Conservation (phyloP, 2,113 vertebrate species). For the Aegotheles bennettii region DNA sequence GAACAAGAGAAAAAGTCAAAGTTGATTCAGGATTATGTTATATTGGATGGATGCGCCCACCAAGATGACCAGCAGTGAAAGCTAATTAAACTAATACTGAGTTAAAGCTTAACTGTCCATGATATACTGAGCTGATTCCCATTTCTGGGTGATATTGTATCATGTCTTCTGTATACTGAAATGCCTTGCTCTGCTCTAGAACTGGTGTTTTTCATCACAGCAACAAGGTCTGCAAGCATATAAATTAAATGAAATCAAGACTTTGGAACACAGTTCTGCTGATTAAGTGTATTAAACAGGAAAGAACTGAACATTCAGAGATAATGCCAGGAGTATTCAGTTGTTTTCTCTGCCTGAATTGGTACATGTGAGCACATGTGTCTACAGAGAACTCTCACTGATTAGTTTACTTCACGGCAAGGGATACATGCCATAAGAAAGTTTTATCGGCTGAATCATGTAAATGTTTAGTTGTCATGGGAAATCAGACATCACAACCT, state of each 20-base stretch:
- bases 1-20: neutral
- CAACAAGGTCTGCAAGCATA: neutral
- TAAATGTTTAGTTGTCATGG: neutral
- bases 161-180: neutral
- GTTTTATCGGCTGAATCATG: neutral
- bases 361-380: rapidly evolving
- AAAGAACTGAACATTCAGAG: neutral
- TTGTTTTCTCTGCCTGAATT: neutral
- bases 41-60: neutral
- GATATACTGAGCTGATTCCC: neutral
- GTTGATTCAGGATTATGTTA: neutral
- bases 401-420: neutral
- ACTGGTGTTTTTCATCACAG: neutral
- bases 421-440: neutral
- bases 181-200: neutral
- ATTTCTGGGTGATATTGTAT: neutral
- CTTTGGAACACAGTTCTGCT: neutral
- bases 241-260: neutral
- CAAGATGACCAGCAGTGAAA: neutral
- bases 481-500: neutral
- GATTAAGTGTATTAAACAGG: neutral
- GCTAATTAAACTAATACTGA: neutral
- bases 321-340: neutral
- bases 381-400: neutral
- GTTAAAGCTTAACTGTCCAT: neutral